A percentile compares a stretch with the other conserved stretches of the same genome.
These are phyloP conservation scores for Conops quadrifasciatus DNA, from an alignment of 2,888 invertebrate genomes.

Conservation along the genomic window DNA sequence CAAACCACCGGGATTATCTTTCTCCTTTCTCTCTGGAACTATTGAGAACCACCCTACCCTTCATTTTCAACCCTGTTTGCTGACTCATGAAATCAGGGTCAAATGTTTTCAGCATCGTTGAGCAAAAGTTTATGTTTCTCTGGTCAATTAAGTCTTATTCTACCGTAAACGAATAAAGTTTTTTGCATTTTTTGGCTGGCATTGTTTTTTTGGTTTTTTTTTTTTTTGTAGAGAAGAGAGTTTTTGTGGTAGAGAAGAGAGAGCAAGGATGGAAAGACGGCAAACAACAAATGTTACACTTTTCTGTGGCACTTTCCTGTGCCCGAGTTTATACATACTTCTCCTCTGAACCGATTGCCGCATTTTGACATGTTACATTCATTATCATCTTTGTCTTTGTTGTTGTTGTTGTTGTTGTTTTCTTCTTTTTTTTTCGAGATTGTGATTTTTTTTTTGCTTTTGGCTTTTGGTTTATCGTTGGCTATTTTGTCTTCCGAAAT, in stretches of 20 bases:
- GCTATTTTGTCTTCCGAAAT: too few relatives aligned
- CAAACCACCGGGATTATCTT: too few relatives aligned
- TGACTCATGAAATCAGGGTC: constrained; percentile 62
- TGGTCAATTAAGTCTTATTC: constrained; percentile 64
- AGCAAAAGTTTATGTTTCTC: constrained; percentile 61
- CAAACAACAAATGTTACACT: too few relatives aligned
- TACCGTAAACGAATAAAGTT: constrained; percentile 30
- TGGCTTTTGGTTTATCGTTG: constrained; percentile 33
- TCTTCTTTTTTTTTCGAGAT: neutral
- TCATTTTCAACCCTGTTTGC: constrained; percentile 44
- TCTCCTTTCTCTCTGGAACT: too few relatives aligned
- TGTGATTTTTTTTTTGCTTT: constrained; percentile 31
- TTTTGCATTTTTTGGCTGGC: constrained; percentile 28
- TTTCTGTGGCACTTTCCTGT: too few relatives aligned
- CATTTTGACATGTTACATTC: too few relatives aligned
- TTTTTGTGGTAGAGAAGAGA: neutral
- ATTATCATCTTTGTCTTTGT: too few relatives aligned
- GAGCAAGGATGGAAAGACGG: too few relatives aligned
- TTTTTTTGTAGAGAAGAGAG: too few relatives aligned
- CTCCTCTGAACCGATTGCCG: too few relatives aligned
- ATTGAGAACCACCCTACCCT: neutral
- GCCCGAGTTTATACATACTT: too few relatives aligned
- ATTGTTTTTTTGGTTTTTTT: neutral
- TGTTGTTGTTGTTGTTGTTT: constrained; percentile 4
- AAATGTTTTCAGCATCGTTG: constrained; percentile 61